Conservation (phyloP, 1,140 invertebrate species). For the Stegodyphus mimosarum region DNA sequence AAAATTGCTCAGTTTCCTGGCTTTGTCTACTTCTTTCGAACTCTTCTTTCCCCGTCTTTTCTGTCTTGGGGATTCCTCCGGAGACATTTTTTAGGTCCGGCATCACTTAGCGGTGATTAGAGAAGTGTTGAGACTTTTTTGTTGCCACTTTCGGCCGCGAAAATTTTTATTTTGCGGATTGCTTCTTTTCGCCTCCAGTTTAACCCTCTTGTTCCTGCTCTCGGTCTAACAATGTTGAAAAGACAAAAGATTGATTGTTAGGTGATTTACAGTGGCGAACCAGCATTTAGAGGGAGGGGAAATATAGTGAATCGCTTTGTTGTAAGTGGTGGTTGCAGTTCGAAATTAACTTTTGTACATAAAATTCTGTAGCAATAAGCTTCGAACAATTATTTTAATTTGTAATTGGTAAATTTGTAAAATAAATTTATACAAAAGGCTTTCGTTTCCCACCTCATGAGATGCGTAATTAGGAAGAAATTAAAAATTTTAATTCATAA, state of each 20-base stretch:
- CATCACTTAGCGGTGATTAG: slow-evolving; percentile 46
- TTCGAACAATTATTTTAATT: too few relatives aligned
- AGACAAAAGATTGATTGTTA: slow-evolving; percentile 34
- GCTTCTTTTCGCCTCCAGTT: background rate
- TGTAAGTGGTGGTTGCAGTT: too few relatives aligned
- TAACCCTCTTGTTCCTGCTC: background rate
- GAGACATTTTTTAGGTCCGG: background rate
- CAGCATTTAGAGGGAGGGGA: too few relatives aligned
- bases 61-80: background rate
- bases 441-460: too few relatives aligned
- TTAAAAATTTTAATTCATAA: too few relatives aligned
- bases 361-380: too few relatives aligned
- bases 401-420: too few relatives aligned
- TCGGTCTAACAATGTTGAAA: slow-evolving; percentile 1
- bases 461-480: too few relatives aligned
- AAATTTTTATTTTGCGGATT: slow-evolving; percentile 1
- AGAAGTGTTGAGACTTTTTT: slow-evolving; percentile 17
- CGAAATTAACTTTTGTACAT: too few relatives aligned
- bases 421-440: too few relatives aligned
- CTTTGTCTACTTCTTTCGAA: background rate
- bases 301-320: too few relatives aligned
- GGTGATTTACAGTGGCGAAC: background rate
- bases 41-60: background rate
- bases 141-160: slow-evolving; percentile 1
- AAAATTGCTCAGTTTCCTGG: slow-evolving; percentile 3